phyloP scores from a whole-genome alignment of 2,113 vertebrate genomes.

The Salvator merianae region DNA sequence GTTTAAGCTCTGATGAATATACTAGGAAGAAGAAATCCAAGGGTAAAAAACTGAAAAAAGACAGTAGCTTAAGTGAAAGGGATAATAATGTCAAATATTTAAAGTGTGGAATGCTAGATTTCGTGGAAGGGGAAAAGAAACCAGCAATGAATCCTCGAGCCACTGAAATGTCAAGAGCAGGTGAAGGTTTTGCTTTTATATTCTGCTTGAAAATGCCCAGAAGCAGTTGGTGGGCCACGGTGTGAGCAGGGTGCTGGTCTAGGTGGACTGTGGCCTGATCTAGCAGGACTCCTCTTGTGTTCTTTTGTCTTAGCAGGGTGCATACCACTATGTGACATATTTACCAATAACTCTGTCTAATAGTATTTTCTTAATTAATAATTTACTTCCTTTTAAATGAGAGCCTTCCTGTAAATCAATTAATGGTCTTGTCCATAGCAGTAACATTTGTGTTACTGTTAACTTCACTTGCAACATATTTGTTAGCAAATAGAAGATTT shows the following conservation, averaged over 20 bases:
- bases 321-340: neutral
- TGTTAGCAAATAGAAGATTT: no score
- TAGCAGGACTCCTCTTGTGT: no score
- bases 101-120: conserved; percentile 99
- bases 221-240: no score
- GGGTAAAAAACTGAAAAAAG: conserved; percentile 83
- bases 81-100: conserved; percentile 95
- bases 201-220: no score
- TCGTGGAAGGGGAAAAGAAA: conserved; percentile 86
- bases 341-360: neutral
- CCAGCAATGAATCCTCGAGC: no score
- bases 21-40: conserved; percentile 89
- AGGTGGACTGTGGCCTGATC: no score
- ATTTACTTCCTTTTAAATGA: neutral
- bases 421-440: neutral
- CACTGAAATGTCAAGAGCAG: no score
- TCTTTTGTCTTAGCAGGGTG: neutral
- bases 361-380: neutral
- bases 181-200: no score
- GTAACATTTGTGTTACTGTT: neutral
- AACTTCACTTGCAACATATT: no score
- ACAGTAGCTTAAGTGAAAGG: conserved; percentile 87
- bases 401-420: neutral
- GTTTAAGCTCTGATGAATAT: conserved; percentile 92
- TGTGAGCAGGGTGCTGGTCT: no score